phyloP scores from a whole-genome alignment of 2,888 invertebrate species.

The Sisyra terminalis region DNA sequence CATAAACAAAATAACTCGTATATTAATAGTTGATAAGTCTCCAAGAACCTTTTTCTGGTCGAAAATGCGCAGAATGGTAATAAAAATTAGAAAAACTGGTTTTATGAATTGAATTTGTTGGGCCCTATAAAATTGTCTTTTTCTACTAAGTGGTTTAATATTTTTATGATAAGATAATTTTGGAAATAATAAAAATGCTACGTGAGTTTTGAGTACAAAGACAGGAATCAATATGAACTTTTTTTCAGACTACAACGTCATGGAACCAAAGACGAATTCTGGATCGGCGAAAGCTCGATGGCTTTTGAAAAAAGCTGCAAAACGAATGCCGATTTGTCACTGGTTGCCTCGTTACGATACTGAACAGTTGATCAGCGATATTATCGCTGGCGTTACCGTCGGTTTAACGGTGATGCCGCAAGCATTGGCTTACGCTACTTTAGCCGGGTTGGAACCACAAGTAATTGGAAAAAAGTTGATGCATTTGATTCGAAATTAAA shows the following conservation, averaged over 20 bases:
- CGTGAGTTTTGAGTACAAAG: neutral
- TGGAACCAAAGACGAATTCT: neutral
- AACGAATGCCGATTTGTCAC: conserved; percentile 6
- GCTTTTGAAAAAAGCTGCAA: conserved; percentile 2
- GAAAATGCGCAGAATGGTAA: too few relatives aligned
- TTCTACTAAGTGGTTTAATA: neutral
- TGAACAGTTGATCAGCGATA: conserved; percentile 62
- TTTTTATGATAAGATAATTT: neutral
- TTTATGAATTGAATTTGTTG: too few relatives aligned
- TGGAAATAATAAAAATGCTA: neutral
- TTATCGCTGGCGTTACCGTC: conserved; percentile 84
- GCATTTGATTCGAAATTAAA: neutral
- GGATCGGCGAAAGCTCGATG: neutral
- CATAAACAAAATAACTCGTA: too few relatives aligned
- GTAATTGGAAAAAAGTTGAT: conserved; percentile 25
- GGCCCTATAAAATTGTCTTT: neutral
- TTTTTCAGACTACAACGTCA: conserved; percentile 1
- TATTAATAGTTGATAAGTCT: too few relatives aligned
- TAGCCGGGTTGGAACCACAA: conserved; percentile 77
- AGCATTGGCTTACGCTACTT: conserved; percentile 77
- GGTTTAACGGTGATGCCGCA: conserved; percentile 89
- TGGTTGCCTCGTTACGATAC: conserved; percentile 25
- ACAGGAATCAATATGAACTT: neutral
- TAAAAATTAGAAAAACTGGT: too few relatives aligned
- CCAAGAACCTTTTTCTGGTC: too few relatives aligned